These are phyloP conservation scores for Chloroceryle amazona DNA, from an alignment of 2,797 vertebrate species.

Conservation along the genomic window DNA sequence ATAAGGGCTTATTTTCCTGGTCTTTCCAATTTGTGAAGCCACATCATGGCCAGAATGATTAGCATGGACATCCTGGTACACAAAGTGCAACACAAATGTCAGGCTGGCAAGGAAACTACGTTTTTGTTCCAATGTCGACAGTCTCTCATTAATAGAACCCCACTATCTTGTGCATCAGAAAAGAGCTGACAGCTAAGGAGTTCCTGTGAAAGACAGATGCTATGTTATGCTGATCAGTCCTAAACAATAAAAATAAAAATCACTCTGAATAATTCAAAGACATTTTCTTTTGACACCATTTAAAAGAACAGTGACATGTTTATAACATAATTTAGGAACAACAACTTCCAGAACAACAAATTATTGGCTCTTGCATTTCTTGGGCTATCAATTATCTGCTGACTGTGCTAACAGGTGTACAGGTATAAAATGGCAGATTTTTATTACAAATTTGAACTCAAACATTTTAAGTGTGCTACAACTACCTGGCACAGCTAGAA, in stretches of 20 bases:
- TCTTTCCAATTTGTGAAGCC: slow-evolving; percentile 8
- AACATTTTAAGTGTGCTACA: slow-evolving; percentile 27
- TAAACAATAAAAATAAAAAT: background rate
- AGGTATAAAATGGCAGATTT: slow-evolving; percentile 36
- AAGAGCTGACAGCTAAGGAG: slow-evolving; percentile 65
- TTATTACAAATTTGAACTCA: slow-evolving; percentile 25
- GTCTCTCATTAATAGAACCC: slow-evolving; percentile 49
- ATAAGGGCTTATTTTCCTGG: slow-evolving; percentile 1
- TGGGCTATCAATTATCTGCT: slow-evolving; percentile 36
- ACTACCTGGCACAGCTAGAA: slow-evolving; percentile 43
- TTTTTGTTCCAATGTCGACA: slow-evolving; percentile 54
- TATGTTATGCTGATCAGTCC: slow-evolving; percentile 53
- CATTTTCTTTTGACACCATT: slow-evolving; percentile 64
- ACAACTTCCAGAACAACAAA: slow-evolving; percentile 11
- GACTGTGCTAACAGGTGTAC: slow-evolving; percentile 39
- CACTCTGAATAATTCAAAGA: slow-evolving; percentile 38
- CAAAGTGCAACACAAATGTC: slow-evolving; percentile 61
- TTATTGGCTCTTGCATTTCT: slow-evolving; percentile 9
- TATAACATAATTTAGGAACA: slow-evolving; percentile 42
- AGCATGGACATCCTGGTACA: slow-evolving; percentile 63
- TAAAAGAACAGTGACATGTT: slow-evolving; percentile 59
- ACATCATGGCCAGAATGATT: slow-evolving; percentile 41
- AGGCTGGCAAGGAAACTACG: slow-evolving; percentile 56
- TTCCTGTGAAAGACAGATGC: slow-evolving; percentile 55
- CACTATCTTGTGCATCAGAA: slow-evolving; percentile 45